Evolutionary conservation across 2,888 invertebrate genomes (phyloP).

Genomic region (Melolontha melolontha): DNA sequence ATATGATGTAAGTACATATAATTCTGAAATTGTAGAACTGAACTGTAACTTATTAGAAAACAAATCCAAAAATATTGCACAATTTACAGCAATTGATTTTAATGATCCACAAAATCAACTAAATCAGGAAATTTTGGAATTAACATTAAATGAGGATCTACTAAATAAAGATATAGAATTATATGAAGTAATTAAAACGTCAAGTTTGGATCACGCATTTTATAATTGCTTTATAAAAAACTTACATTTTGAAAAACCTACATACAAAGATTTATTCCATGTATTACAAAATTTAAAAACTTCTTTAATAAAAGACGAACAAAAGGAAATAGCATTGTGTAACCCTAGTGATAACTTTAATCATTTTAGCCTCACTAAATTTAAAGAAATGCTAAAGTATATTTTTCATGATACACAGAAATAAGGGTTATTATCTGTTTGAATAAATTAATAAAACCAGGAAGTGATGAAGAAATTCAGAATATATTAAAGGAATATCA

Average conservation of each 20-base stretch:
- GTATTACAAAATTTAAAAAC: too few relatives aligned
- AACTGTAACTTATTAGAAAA: not conserved
- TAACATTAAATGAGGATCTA: not conserved
- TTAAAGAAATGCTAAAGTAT: slow-evolving; percentile 19
- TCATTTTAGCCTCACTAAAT: not conserved
- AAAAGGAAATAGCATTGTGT: not conserved
- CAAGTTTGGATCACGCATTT: not conserved
- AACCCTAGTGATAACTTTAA: slow-evolving; percentile 7
- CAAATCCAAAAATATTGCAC: not conserved
- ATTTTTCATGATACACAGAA: slow-evolving; percentile 10
- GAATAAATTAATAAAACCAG: slow-evolving; percentile 2
- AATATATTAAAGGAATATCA: slow-evolving; percentile 35
- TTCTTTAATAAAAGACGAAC: not conserved
- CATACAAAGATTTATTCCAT: not conserved
- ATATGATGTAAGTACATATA: not conserved
- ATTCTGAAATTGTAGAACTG: not conserved
- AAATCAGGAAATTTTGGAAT: not conserved
- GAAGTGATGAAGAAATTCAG: slow-evolving; percentile 8
- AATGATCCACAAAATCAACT: not conserved
- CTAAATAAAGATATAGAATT: slow-evolving; percentile 9
- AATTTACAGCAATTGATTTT: slow-evolving; percentile 4
- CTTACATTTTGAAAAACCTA: not conserved
- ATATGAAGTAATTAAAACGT: not conserved
- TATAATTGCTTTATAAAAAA: not conserved
- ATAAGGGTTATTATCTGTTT: slow-evolving; percentile 6